Evolutionary conservation across 2,113 vertebrate species (phyloP).

Genomic region (Diadophis punctatus): DNA sequence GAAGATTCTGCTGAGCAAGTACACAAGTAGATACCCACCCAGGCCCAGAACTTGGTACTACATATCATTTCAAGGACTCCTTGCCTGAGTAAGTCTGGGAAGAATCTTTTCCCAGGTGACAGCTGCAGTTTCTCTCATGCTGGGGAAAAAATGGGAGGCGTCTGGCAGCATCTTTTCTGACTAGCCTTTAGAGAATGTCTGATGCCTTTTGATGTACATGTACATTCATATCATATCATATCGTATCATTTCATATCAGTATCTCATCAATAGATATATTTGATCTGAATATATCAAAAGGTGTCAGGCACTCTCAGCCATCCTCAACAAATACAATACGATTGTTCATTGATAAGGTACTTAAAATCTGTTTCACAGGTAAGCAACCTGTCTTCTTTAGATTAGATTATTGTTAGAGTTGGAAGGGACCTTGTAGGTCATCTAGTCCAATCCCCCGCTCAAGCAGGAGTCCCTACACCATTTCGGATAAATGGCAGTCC

Average conservation of each 20-base stretch:
- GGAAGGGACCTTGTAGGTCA: too few relatives aligned
- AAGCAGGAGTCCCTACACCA: too few relatives aligned
- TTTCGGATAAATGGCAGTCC: too few relatives aligned
- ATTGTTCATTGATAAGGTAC: background rate
- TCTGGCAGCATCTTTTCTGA: background rate
- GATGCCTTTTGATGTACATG: background rate
- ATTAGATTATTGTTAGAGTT: too few relatives aligned
- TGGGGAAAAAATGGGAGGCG: background rate
- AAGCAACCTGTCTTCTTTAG: background rate
- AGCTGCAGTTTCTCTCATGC: background rate
- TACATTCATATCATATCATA: background rate
- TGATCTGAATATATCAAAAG: background rate
- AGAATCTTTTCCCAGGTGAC: background rate
- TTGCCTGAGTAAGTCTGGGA: background rate
- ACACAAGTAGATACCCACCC: background rate
- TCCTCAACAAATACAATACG: background rate
- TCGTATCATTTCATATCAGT: background rate
- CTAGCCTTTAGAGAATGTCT: background rate
- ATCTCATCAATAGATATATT: background rate
- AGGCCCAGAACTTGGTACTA: background rate
- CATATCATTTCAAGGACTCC: background rate
- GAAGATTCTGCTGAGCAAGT: background rate
- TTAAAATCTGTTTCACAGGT: background rate
- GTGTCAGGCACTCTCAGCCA: background rate
- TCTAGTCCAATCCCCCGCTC: too few relatives aligned